phyloP scores from a whole-genome alignment of 2,113 vertebrate species.

The Centropus bengalensis region DNA sequence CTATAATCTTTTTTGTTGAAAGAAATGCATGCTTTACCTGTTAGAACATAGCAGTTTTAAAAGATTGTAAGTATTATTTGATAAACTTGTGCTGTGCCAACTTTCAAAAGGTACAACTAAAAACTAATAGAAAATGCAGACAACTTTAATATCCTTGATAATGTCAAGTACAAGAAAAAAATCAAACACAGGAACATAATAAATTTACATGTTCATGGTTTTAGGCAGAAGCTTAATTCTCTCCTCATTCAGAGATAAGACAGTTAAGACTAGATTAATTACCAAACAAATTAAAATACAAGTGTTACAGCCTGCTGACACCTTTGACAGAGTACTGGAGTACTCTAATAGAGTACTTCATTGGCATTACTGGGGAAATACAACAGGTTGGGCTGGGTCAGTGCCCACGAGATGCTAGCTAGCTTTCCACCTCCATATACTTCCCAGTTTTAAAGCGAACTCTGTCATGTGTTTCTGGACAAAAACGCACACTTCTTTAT shows the following conservation, averaged over 20 bases:
- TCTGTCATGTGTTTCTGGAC: neutral
- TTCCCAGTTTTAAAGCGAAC: neutral
- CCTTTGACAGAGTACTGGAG: neutral
- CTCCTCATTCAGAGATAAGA: neutral
- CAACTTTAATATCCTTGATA: neutral
- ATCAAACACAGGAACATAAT: neutral
- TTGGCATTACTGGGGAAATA: neutral
- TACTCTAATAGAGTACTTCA: neutral
- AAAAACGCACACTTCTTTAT: neutral
- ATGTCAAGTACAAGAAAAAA: neutral
- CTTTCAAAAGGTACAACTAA: neutral
- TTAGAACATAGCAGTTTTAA: neutral
- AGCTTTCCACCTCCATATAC: neutral
- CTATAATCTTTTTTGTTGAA: constrained; percentile 99
- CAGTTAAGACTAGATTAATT: neutral
- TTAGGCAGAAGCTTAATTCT: neutral
- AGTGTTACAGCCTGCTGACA: neutral
- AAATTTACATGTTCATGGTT: neutral
- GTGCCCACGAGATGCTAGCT: accelerated
- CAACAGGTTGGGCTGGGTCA: neutral
- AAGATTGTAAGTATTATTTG: neutral
- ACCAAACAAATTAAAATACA: neutral
- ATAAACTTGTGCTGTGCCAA: neutral
- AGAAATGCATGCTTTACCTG: constrained; percentile 98
- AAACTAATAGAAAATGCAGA: neutral